Conservation (phyloP, 1,140 invertebrate genomes). For the Brachionus sp. region DNA sequence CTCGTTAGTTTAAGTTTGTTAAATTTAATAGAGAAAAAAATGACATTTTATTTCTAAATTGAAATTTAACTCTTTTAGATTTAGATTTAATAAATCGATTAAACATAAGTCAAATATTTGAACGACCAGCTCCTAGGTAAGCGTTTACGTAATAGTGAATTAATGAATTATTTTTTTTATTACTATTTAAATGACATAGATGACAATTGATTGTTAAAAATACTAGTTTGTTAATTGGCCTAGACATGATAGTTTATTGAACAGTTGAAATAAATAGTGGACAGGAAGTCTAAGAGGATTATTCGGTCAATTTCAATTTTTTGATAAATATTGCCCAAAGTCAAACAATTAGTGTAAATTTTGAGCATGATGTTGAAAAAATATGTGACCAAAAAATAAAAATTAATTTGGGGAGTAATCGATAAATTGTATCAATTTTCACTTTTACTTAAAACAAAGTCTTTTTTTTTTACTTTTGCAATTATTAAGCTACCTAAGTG, state of each 20-base stretch:
- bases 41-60: conserved; percentile 5
- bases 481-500: background rate
- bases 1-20: background rate
- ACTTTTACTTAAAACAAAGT: background rate
- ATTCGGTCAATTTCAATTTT: background rate
- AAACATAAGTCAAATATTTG: background rate
- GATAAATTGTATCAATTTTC: background rate
- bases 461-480: background rate
- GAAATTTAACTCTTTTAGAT: conserved; percentile 4
- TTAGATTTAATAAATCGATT: background rate
- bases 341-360: conserved; percentile 17
- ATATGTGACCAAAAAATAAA: conserved; percentile 10
- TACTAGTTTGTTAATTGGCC: background rate
- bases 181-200: background rate
- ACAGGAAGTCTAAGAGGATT: background rate
- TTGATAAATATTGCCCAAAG: background rate
- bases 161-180: background rate
- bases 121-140: background rate
- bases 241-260: conserved; percentile 10
- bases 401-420: background rate
- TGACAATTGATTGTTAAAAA: background rate
- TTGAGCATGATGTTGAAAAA: conserved; percentile 7
- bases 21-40: background rate
- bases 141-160: background rate
- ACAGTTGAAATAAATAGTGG: conserved; percentile 2